A percentile compares a stretch with the other conserved stretches of the same genome.
phyloP scores from a whole-genome alignment of 2,888 invertebrate genomes.

The Tenodera sinensis region DNA sequence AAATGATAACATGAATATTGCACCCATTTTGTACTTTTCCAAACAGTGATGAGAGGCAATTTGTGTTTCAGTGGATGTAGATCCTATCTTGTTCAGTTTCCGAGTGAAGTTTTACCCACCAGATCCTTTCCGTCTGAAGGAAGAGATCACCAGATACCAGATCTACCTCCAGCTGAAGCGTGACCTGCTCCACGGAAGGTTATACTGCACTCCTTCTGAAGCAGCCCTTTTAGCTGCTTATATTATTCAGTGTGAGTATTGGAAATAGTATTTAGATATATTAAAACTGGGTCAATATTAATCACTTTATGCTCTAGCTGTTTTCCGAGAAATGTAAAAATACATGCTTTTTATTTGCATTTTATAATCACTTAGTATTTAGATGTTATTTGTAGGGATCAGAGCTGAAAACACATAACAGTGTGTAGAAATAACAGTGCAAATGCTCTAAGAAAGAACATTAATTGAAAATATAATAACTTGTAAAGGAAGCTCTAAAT shows the following conservation, averaged over 20 bases:
- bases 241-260: conserved; percentile 81
- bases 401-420: too few relatives aligned
- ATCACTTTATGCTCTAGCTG: too few relatives aligned
- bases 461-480: too few relatives aligned
- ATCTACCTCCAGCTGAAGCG: conserved; percentile 89
- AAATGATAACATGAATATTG: not conserved
- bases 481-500: too few relatives aligned
- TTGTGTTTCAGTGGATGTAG: conserved; percentile 66
- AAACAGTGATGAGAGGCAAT: not conserved
- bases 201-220: conserved; percentile 87
- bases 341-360: too few relatives aligned
- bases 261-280: too few relatives aligned
- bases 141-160: conserved; percentile 93
- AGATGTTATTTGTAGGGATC: too few relatives aligned
- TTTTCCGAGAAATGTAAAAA: too few relatives aligned
- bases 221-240: conserved; percentile 87
- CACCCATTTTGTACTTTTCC: not conserved
- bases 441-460: too few relatives aligned
- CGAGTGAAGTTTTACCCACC: conserved; percentile 97
- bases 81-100: conserved; percentile 90
- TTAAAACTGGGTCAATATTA: too few relatives aligned
- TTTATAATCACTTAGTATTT: too few relatives aligned
- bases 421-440: too few relatives aligned
- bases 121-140: conserved; percentile 87
- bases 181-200: conserved; percentile 89